Percentiles rank a stretch among this genome's conserved stretches.
These are phyloP conservation scores for Drosophila erecta DNA, from an alignment of 1,140 invertebrate genomes.

Conservation along the genomic window DNA sequence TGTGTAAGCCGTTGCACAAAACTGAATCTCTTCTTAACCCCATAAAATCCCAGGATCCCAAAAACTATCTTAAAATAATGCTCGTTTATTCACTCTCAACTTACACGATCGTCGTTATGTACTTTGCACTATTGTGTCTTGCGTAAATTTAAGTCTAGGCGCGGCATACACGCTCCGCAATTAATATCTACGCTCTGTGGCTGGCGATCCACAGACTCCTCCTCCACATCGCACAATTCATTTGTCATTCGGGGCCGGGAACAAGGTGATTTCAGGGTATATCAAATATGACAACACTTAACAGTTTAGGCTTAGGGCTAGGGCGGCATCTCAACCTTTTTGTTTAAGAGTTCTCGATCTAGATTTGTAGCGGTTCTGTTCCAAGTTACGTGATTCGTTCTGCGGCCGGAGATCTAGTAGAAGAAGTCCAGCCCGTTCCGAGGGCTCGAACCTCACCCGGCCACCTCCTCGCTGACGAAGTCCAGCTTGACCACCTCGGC, in stretches of 20 bases:
- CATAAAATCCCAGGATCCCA: slow-evolving; percentile 1
- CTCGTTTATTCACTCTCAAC: slow-evolving; percentile 69
- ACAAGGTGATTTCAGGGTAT: slow-evolving; percentile 46
- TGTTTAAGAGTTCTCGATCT: slow-evolving; percentile 44
- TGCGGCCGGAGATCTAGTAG: slow-evolving; percentile 55
- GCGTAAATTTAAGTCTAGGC: slow-evolving; percentile 64
- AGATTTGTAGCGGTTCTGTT: slow-evolving; percentile 27
- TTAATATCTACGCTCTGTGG: slow-evolving; percentile 53
- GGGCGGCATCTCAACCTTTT: slow-evolving; percentile 49
- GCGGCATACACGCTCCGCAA: slow-evolving; percentile 42
- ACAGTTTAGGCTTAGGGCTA: slow-evolving; percentile 59
- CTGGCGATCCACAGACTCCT: slow-evolving; percentile 9
- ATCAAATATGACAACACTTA: slow-evolving; percentile 71
- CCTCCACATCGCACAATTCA: slow-evolving; percentile 13
- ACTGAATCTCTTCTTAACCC: not conserved
- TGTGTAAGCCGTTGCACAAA: not conserved
- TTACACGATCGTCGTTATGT: slow-evolving; percentile 65
- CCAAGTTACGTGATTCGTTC: slow-evolving; percentile 27
- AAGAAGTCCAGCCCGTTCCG: slow-evolving; percentile 53
- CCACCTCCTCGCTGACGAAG: slow-evolving; percentile 92
- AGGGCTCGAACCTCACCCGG: slow-evolving; percentile 85
- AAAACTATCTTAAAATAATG: slow-evolving; percentile 45
- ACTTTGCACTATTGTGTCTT: slow-evolving; percentile 75
- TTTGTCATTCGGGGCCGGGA: slow-evolving; percentile 30
- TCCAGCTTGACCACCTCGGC: slow-evolving; percentile 92